Evolutionary conservation across 2,113 vertebrate genomes (phyloP).

Genomic region (Nymphicus hollandicus): DNA sequence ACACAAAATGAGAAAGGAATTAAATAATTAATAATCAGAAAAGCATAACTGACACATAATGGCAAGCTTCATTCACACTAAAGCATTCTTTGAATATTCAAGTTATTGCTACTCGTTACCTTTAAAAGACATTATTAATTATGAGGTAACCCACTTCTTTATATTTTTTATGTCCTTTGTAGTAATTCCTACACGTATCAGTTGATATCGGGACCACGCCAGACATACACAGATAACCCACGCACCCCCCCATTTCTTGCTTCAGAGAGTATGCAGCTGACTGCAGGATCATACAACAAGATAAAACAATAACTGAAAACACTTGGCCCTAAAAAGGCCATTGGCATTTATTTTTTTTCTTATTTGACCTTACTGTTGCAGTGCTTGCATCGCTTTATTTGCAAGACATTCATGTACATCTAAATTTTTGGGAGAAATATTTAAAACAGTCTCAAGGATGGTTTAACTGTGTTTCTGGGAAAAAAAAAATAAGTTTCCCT

Average conservation of each 20-base stretch:
- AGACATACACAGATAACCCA: neutral
- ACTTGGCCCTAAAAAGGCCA: neutral
- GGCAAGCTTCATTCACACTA: neutral
- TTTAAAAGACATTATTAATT: neutral
- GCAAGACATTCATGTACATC: neutral
- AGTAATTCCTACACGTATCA: neutral
- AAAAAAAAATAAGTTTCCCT: neutral
- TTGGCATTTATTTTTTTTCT: neutral
- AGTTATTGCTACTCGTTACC: neutral
- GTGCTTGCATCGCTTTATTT: neutral
- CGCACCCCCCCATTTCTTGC: neutral
- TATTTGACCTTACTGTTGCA: neutral
- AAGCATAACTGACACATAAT: neutral
- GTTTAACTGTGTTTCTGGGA: neutral
- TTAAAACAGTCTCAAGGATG: neutral
- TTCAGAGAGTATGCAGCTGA: neutral
- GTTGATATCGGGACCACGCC: neutral
- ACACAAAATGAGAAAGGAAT: neutral
- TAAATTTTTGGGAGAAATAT: neutral
- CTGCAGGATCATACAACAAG: neutral
- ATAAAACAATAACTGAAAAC: neutral
- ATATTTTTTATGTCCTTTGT: neutral
- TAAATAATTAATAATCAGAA: neutral
- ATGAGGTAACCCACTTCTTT: neutral
- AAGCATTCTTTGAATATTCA: neutral